Conservation (phyloP, 2,797 vertebrate genomes). For the Diglossa cyanea region DNA sequence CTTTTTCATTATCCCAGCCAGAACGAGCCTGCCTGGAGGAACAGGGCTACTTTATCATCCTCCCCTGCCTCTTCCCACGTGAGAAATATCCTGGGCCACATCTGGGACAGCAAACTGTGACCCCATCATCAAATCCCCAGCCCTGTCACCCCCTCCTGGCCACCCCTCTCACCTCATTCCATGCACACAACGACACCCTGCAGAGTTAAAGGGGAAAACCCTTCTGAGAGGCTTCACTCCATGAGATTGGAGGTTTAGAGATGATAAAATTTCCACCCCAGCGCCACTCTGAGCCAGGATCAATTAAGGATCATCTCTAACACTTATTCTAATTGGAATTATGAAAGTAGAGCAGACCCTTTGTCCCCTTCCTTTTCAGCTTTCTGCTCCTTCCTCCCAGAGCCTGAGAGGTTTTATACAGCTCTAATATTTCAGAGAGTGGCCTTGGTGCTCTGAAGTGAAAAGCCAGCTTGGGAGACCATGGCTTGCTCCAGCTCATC, state of each 20-base stretch:
- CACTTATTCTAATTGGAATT: not conserved
- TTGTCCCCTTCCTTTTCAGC: not conserved
- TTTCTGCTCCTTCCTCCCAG: not conserved
- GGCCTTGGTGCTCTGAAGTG: not conserved
- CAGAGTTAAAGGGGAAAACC: not conserved
- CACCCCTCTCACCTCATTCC: not conserved
- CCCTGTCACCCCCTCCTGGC: not conserved
- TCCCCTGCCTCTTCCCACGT: not conserved
- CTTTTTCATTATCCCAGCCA: slow-evolving; percentile 38
- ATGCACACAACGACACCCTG: fast-evolving
- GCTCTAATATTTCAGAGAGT: not conserved
- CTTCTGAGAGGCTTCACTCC: not conserved
- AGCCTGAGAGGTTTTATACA: not conserved
- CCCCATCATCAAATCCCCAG: not conserved
- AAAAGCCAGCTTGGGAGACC: slow-evolving; percentile 10
- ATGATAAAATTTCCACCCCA: not conserved
- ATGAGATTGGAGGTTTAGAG: not conserved
- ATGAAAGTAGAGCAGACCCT: not conserved
- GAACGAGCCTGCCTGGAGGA: not conserved
- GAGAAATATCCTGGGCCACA: not conserved
- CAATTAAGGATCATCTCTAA: not conserved
- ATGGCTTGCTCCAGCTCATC: not conserved
- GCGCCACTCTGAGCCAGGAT: not conserved
- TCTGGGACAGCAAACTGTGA: not conserved
- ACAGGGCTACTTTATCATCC: not conserved